These are phyloP conservation scores for Drosophila atroscutellata DNA, from an alignment of 2,888 invertebrate species.

Conservation along the genomic window DNA sequence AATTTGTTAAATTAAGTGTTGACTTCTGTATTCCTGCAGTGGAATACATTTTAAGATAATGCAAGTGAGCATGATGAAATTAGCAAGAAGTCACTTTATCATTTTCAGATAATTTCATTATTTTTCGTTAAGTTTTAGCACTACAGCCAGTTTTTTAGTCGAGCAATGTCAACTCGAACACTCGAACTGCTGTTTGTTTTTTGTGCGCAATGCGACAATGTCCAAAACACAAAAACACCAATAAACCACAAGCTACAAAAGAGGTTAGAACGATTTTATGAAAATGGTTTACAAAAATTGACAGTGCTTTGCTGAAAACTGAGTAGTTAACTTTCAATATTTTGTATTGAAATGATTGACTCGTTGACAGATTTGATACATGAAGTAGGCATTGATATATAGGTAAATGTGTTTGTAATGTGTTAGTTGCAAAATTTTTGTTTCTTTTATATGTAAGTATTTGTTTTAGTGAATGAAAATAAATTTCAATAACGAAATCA, in stretches of 20 bases:
- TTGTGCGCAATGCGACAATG: conserved; percentile 52
- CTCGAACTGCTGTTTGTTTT: not conserved
- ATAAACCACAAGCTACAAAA: conserved; percentile 32
- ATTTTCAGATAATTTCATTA: not conserved
- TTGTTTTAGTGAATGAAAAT: not conserved
- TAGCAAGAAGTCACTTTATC: accelerated
- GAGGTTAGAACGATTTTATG: not conserved
- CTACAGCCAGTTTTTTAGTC: conserved; percentile 4
- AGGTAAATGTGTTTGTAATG: conserved; percentile 47
- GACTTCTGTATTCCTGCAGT: not conserved
- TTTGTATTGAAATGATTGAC: not conserved
- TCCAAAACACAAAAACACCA: conserved; percentile 28
- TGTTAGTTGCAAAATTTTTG: conserved; percentile 56
- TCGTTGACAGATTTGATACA: not conserved
- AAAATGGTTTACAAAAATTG: not conserved
- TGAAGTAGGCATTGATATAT: conserved; percentile 47
- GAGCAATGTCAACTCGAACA: not conserved
- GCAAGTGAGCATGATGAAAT: not conserved
- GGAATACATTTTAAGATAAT: not conserved
- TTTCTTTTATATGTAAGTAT: conserved; percentile 65
- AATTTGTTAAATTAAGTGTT: not conserved
- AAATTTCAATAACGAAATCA: not conserved
- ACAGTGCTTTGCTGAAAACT: not conserved
- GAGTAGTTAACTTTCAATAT: not conserved
- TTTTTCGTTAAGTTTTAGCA: not conserved